Base-by-base conservation (phyloP, 2,888 invertebrate species). In the Amphipoea oculea region DNA sequence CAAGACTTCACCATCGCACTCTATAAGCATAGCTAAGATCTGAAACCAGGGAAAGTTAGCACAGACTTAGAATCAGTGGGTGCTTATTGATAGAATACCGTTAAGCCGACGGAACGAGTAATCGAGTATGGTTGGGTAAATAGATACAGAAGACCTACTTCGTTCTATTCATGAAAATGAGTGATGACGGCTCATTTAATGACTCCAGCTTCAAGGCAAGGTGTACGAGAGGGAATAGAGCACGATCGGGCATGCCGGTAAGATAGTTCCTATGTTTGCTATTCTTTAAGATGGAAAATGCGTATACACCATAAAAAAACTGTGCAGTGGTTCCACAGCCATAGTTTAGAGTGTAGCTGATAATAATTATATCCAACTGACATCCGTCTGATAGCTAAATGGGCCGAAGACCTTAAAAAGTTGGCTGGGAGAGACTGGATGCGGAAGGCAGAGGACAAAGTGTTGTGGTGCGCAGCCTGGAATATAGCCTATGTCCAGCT, bases 21-120 rank as follows among this genome's bases (percentile, higher is more conserved):
- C 48, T 82, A 78, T 66, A 89, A 82, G 83, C 82, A 85, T 86
- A 92, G 88, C 91, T 90, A 90, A 93, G 93, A 94, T 92, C 94
- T 95, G 91, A 95, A 94, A 93, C 94, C 87, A 92, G 96, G 95
- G 96, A 96, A 96, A 96, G 96, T 95, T 93, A 88, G 91, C 91
- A 90, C 89, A 90, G 90, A 88, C 89, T 89, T 85, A 87, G 90
- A 88, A 88, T 89, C 84, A 87, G 92, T 93, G 90, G 91, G 92
- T 90, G 92, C 90, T 92, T 92, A 90, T 90, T 90, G 91, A 91
- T 90, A 90, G 82, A 86, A 79, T 90, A 91, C 93, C 93, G 93
- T 91, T 91, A 90, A 76, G 68, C 69, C 75, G 65, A 73, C 76
- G 54, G 74, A 72, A 75, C 86, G 51, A 82, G 80, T 89, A 83